A percentile compares a stretch with the other conserved stretches of the same genome.
phyloP scores from a whole-genome alignment of 2,113 vertebrate genomes.

The Tautogolabrus adspersus region DNA sequence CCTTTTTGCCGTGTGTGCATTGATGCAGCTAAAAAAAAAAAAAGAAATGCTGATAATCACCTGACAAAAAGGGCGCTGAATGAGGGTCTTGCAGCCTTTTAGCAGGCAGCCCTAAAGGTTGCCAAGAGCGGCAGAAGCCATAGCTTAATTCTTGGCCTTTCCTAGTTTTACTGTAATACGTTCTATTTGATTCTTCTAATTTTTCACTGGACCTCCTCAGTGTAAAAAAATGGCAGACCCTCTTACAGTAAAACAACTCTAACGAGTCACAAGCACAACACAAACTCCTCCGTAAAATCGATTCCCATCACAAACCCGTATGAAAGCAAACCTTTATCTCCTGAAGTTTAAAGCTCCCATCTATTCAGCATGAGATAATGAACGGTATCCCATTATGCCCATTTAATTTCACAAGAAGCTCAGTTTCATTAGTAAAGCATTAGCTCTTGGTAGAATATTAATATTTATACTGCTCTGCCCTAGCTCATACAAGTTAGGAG shows the following conservation, averaged over 20 bases:
- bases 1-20: too few relatives aligned
- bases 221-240: neutral
- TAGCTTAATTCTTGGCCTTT: too few relatives aligned
- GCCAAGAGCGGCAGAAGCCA: too few relatives aligned
- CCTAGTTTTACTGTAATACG: too few relatives aligned
- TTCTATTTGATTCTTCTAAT: neutral
- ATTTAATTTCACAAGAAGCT: conserved; percentile 75
- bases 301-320: conserved; percentile 37
- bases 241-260: neutral
- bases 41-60: too few relatives aligned
- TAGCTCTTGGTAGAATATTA: conserved; percentile 65
- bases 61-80: too few relatives aligned
- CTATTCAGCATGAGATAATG: conserved; percentile 62
- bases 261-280: neutral
- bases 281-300: conserved; percentile 28
- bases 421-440: conserved; percentile 76
- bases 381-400: conserved; percentile 64
- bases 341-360: conserved; percentile 58
- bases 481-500: conserved; percentile 64
- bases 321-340: conserved; percentile 55
- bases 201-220: neutral
- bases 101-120: too few relatives aligned
- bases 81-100: too few relatives aligned
- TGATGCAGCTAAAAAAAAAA: too few relatives aligned
- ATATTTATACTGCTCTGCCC: conserved; percentile 63